Evolutionary conservation across 2,113 vertebrate species (phyloP).

Genomic region (Diadophis punctatus): DNA sequence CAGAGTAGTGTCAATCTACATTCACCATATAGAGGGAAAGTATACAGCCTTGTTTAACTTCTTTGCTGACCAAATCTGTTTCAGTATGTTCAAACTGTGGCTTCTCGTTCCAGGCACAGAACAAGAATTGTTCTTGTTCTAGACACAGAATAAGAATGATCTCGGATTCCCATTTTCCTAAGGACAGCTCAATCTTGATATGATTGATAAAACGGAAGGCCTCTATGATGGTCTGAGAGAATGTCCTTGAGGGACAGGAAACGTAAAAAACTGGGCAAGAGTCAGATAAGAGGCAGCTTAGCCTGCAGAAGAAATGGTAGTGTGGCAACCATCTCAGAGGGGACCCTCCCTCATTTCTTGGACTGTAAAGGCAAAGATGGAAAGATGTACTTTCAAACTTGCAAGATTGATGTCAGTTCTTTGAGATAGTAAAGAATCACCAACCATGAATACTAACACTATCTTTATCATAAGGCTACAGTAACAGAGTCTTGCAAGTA

Average conservation of each 20-base stretch:
- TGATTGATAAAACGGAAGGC: not conserved
- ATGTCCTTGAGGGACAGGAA: not conserved
- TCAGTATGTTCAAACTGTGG: not conserved
- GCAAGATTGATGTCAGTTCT: not conserved
- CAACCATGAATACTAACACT: not conserved
- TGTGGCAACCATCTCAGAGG: not conserved
- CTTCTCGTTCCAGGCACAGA: not conserved
- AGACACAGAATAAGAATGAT: no score
- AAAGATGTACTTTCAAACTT: no score
- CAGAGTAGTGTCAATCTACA: not conserved
- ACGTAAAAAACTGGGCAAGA: not conserved
- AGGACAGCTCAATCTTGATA: not conserved
- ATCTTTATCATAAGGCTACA: not conserved
- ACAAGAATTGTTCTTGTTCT: no score
- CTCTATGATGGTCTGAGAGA: not conserved
- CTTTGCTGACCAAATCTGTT: not conserved
- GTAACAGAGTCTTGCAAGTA: not conserved
- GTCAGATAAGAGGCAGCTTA: not conserved
- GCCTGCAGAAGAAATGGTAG: not conserved
- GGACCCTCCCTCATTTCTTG: not conserved
- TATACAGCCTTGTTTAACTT: not conserved
- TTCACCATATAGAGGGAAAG: not conserved
- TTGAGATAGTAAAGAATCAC: not conserved
- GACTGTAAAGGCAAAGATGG: not conserved
- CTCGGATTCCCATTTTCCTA: not conserved